Evolutionary conservation across 2,113 vertebrate genomes (phyloP).

Genomic region (Actenoides hombroni): DNA sequence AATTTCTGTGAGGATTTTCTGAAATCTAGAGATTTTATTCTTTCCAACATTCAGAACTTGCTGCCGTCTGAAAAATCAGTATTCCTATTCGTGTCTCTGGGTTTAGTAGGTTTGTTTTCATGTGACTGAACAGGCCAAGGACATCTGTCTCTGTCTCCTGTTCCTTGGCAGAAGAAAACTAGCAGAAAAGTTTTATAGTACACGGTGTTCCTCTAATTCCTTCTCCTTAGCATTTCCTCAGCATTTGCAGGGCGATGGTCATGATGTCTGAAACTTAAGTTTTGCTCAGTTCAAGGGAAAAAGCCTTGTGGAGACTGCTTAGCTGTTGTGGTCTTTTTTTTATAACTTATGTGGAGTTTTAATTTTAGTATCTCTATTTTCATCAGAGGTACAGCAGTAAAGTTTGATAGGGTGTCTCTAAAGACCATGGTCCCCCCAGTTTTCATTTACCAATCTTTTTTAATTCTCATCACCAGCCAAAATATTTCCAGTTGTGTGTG

Average conservation of each 20-base stretch:
- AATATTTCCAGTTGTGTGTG: not conserved
- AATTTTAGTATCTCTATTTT: not conserved
- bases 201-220: fast-evolving
- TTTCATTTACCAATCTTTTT: not conserved
- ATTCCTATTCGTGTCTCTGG: not conserved
- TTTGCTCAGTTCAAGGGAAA: not conserved
- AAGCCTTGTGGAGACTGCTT: not conserved
- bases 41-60: not conserved
- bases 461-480: not conserved
- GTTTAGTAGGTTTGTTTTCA: not conserved
- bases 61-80: not conserved
- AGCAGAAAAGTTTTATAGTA: not conserved
- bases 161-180: not conserved
- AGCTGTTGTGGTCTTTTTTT: not conserved
- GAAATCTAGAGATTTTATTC: not conserved
- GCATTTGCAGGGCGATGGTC: not conserved
- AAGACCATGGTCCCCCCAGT: not conserved
- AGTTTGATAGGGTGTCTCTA: not conserved
- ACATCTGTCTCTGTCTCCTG: not conserved
- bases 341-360: not conserved
- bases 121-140: not conserved
- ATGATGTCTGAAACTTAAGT: not conserved
- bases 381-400: not conserved
- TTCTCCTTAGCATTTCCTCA: not conserved
- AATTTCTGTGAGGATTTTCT: not conserved